A percentile compares a stretch with the other conserved stretches of the same genome.
Evolutionary conservation across 2,888 invertebrate genomes (phyloP).

Genomic region (Amphimallon solstitiale): DNA sequence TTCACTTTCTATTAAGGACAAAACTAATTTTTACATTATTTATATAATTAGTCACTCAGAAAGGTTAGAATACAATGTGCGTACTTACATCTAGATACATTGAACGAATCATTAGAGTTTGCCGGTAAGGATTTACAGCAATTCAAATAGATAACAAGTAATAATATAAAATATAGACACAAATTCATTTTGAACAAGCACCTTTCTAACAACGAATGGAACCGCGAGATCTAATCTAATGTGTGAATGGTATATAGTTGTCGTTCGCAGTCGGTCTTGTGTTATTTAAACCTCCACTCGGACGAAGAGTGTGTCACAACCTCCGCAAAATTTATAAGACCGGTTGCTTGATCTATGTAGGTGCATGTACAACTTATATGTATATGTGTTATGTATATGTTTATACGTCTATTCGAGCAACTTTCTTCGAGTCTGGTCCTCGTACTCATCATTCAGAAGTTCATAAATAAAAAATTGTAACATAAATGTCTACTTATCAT

Average conservation of each 20-base stretch:
- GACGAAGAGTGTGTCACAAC: conserved; percentile 25
- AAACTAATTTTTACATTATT: not conserved
- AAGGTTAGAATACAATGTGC: not conserved
- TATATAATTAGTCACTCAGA: no score
- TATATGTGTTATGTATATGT: no score
- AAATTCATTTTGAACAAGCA: conserved; percentile 39
- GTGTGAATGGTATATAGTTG: not conserved
- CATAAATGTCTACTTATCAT: no score
- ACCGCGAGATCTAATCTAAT: no score
- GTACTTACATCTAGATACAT: conserved; percentile 44
- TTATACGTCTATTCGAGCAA: no score
- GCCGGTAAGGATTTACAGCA: conserved; percentile 33
- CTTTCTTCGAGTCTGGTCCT: no score
- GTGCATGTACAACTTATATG: no score
- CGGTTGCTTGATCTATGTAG: conserved; percentile 28
- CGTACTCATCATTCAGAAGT: no score
- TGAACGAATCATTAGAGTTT: conserved; percentile 39
- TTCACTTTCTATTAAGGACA: not conserved
- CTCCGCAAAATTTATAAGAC: conserved; percentile 39
- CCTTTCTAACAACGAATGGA: not conserved
- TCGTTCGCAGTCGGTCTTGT: not conserved
- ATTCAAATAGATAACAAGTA: conserved; percentile 34
- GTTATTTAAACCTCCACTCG: not conserved
- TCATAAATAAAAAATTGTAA: no score
- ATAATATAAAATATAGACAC: conserved; percentile 39